phyloP scores from a whole-genome alignment of 1,140 invertebrate species.

The Hyposmocoma kahamanoa region DNA sequence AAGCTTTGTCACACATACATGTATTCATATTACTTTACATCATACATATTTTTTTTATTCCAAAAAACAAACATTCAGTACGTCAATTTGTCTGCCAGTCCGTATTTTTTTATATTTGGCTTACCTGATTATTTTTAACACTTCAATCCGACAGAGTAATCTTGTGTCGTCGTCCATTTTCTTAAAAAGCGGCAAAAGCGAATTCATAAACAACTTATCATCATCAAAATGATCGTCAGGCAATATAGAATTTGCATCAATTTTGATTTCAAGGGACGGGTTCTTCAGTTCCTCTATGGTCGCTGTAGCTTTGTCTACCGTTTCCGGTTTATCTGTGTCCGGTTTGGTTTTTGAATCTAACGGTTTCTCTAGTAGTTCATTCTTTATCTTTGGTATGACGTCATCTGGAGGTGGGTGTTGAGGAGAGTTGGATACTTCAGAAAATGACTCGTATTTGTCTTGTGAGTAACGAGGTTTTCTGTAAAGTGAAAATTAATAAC shows the following conservation, averaged over 20 bases:
- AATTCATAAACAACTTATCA: conserved; percentile 62
- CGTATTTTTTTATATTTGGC: neutral
- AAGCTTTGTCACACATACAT: too few relatives aligned
- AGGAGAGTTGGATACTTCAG: conserved; percentile 57
- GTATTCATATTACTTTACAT: too few relatives aligned
- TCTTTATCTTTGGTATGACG: conserved; percentile 35
- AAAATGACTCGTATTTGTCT: conserved; percentile 59
- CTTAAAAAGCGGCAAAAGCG: conserved; percentile 53
- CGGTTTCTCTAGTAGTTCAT: conserved; percentile 40
- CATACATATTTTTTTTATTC: too few relatives aligned
- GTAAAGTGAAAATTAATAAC: conserved; percentile 26
- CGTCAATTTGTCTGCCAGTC: too few relatives aligned
- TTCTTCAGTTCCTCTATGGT: conserved; percentile 29
- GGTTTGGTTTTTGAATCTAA: conserved; percentile 55
- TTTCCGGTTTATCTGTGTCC: conserved; percentile 30
- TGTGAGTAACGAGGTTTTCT: conserved; percentile 57
- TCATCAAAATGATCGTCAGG: conserved; percentile 60
- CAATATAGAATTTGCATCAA: conserved; percentile 49
- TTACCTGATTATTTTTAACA: conserved; percentile 48
- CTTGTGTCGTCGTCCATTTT: conserved; percentile 63
- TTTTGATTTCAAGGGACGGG: conserved; percentile 46
- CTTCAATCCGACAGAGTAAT: conserved; percentile 52
- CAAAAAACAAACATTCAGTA: too few relatives aligned
- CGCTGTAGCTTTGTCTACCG: conserved; percentile 38
- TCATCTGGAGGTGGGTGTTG: conserved; percentile 51